Evolutionary conservation across 2,888 invertebrate genomes (phyloP).

Genomic region (Polydesmus complanatus): DNA sequence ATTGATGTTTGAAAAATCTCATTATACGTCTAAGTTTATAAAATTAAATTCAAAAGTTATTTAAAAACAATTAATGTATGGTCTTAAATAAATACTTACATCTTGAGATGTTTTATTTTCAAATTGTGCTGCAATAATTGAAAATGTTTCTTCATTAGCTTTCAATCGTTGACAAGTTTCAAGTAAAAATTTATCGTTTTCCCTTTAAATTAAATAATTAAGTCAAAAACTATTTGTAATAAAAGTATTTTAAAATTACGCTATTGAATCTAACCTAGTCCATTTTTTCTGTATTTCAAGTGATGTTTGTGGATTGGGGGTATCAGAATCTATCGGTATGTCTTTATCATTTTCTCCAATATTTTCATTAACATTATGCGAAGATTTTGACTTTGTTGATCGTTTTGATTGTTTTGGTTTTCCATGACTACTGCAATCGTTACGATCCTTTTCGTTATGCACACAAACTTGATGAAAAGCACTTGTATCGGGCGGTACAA

Average conservation of each 20-base stretch:
- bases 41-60: not conserved
- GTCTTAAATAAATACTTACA: not conserved
- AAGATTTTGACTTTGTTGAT: not conserved
- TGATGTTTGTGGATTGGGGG: no score
- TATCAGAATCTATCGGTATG: no score
- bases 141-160: conserved; percentile 6
- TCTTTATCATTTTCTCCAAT: not conserved
- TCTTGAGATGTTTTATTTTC: conserved; percentile 4
- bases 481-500: no score
- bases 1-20: no score
- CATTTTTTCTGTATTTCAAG: not conserved
- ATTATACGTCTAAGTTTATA: not conserved
- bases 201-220: not conserved
- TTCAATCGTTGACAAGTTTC: conserved; percentile 11
- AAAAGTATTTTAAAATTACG: not conserved
- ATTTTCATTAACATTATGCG: not conserved
- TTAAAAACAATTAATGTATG: no score
- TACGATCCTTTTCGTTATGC: no score
- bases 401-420: not conserved
- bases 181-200: conserved; percentile 10
- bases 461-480: no score
- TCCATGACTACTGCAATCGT: not conserved
- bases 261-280: not conserved
- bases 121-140: not conserved
- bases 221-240: not conserved